phyloP scores from a whole-genome alignment of 2,113 vertebrate genomes.

The Phycodurus eques region DNA sequence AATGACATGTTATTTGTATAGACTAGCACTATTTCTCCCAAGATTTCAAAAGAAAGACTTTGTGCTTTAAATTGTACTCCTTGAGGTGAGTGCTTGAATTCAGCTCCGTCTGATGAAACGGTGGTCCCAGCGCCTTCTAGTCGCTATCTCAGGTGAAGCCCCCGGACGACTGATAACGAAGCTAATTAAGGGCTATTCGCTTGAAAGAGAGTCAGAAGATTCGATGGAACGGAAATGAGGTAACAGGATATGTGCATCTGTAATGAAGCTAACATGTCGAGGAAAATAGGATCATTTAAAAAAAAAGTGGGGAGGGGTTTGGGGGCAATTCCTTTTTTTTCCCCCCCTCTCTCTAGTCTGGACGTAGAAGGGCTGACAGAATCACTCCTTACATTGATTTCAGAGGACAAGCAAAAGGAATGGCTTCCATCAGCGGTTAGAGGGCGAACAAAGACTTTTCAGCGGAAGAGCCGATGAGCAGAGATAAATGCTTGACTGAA shows the following conservation, averaged over 20 bases:
- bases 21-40: constrained; percentile 58
- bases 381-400: constrained; percentile 60
- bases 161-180: constrained; percentile 36
- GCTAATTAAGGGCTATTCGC: constrained; percentile 47
- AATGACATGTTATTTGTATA: constrained; percentile 47
- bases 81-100: constrained; percentile 18
- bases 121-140: constrained; percentile 12
- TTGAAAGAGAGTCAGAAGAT: constrained; percentile 17
- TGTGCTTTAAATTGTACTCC: constrained; percentile 45
- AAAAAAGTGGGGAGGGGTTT: background rate
- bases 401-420: constrained; percentile 58
- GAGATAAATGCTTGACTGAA: constrained; percentile 72
- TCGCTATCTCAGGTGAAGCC: constrained; percentile 36
- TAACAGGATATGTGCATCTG: constrained; percentile 33
- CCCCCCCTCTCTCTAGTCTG: constrained; percentile 4
- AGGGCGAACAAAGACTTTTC: constrained; percentile 66
- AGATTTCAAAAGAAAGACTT: constrained; percentile 46
- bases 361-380: constrained; percentile 41
- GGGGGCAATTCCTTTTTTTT: background rate
- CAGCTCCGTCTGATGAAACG: constrained; percentile 23
- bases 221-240: constrained; percentile 26
- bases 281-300: constrained; percentile 38
- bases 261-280: constrained; percentile 36
- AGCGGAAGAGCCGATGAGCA: constrained; percentile 34
- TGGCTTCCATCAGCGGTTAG: constrained; percentile 61